phyloP scores from a whole-genome alignment of 2,797 vertebrate species.

The Enteromius trimaculatus region DNA sequence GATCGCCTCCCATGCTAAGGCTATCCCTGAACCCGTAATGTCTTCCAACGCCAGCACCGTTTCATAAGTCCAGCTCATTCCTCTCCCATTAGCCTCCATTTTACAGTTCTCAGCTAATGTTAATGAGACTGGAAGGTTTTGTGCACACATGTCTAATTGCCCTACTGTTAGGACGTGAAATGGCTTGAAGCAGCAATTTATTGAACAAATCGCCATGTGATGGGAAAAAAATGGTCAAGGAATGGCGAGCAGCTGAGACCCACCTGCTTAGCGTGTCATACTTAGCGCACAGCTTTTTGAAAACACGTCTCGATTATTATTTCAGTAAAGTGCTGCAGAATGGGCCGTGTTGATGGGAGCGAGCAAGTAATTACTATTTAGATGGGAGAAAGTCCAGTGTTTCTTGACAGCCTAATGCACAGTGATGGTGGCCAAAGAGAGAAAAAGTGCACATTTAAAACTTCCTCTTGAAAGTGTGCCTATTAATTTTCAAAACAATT shows the following conservation, averaged over 20 bases:
- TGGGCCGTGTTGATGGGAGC: conserved; percentile 10
- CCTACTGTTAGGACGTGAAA: conserved; percentile 68
- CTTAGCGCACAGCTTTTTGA: conserved; percentile 67
- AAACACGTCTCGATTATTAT: conserved; percentile 63
- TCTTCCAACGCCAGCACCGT: conserved; percentile 64
- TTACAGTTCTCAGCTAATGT: conserved; percentile 68
- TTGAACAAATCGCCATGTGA: conserved; percentile 72
- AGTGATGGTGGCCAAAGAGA: conserved; percentile 15
- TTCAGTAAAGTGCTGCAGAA: conserved; percentile 54
- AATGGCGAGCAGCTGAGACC: conserved; percentile 69
- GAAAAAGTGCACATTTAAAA: conserved; percentile 39
- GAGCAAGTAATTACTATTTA: conserved; percentile 34
- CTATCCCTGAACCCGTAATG: conserved; percentile 66
- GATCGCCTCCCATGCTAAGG: conserved; percentile 69
- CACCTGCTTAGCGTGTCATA: conserved; percentile 67
- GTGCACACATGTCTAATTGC: conserved; percentile 73
- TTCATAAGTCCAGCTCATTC: conserved; percentile 55
- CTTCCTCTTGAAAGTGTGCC: conserved; percentile 28
- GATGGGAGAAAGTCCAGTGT: conserved; percentile 23
- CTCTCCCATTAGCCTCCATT: conserved; percentile 58
- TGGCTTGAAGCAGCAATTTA: conserved; percentile 74
- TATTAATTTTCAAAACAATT: conserved; percentile 23
- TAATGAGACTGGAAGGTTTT: conserved; percentile 78
- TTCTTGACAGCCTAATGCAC: conserved; percentile 38
- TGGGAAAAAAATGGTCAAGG: conserved; percentile 69